Conservation (phyloP, 2,113 vertebrate species). For the Ophiodon elongatus region DNA sequence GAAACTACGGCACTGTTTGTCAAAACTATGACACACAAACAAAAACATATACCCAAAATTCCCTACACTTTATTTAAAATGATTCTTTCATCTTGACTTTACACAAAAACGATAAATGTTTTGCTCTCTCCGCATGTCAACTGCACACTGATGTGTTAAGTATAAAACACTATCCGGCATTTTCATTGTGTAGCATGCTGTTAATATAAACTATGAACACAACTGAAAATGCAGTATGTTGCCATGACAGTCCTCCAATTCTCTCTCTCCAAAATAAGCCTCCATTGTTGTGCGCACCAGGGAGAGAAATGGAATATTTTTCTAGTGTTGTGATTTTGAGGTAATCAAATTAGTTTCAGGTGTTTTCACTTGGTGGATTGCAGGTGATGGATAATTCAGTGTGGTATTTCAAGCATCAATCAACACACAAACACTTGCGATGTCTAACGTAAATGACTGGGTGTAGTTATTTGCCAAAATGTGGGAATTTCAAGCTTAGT, state of each 20-base stretch:
- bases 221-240: background rate
- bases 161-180: background rate
- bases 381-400: no score
- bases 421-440: background rate
- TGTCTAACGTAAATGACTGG: background rate
- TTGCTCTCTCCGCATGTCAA: background rate
- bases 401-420: background rate
- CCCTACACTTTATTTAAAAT: background rate
- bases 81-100: background rate
- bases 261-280: background rate
- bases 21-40: background rate
- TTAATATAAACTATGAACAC: background rate
- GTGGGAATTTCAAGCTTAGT: background rate
- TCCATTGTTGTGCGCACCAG: background rate
- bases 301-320: no score
- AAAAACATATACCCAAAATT: background rate
- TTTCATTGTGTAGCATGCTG: background rate
- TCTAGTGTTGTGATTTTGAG: no score
- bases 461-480: background rate
- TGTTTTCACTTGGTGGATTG: no score
- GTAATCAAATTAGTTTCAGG: no score
- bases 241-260: background rate
- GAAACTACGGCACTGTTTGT: background rate
- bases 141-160: background rate
- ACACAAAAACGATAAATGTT: background rate